Percentiles rank a stretch among this genome's conserved stretches.
Conservation (phyloP, 2,797 vertebrate species). For the Austrolebias charrua region DNA sequence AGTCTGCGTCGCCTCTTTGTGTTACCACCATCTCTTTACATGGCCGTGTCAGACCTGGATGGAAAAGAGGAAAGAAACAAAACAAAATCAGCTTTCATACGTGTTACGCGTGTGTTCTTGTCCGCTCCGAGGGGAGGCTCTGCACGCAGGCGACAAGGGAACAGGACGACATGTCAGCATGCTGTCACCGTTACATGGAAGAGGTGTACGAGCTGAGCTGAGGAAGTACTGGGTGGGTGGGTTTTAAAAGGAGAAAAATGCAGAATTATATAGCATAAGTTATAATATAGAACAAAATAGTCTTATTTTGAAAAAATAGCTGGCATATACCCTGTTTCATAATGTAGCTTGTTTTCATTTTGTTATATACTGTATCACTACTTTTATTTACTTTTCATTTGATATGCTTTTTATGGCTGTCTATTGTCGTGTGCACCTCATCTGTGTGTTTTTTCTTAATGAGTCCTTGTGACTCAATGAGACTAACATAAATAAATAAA, state of each 20-base stretch:
- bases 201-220: conserved; percentile 29
- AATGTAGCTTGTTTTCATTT: too few species aligned
- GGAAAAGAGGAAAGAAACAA: conserved; percentile 27
- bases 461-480: too few species aligned
- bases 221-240: conserved; percentile 42
- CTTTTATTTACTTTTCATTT: too few species aligned
- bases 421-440: too few species aligned
- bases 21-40: conserved; percentile 14
- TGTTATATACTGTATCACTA: too few species aligned
- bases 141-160: conserved; percentile 13
- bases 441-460: too few species aligned
- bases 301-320: too few species aligned
- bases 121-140: conserved; percentile 32
- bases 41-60: conserved; percentile 40
- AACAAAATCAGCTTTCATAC: conserved; percentile 46
- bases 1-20: conserved; percentile 26
- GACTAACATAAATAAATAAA: too few species aligned
- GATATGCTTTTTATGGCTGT: too few species aligned
- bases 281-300: too few species aligned
- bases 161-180: conserved; percentile 44
- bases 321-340: too few species aligned
- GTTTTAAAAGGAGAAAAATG: conserved; percentile 1
- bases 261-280: too few species aligned
- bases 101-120: conserved; percentile 49
- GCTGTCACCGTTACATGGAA: conserved; percentile 52